Evolutionary conservation across 2,888 invertebrate species (phyloP).

Genomic region (Choreutis nemorana): DNA sequence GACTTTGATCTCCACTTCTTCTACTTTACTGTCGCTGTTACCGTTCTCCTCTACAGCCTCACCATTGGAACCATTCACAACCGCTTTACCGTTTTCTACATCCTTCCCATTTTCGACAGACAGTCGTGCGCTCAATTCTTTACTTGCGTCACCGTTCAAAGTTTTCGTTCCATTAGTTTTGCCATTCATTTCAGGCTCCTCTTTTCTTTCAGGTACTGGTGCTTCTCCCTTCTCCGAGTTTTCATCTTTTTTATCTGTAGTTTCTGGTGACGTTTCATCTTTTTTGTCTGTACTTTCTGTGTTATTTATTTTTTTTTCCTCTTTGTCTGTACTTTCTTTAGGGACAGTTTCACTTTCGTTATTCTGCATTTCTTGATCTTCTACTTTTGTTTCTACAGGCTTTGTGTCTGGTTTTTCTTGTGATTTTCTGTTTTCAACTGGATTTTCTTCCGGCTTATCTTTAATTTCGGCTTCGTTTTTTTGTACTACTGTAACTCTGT

Average conservation of each 20-base stretch:
- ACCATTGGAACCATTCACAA: constrained; percentile 20
- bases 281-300: too few species aligned
- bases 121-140: constrained; percentile 38
- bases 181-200: constrained; percentile 41
- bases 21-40: constrained; percentile 38
- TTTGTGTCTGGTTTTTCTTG: constrained; percentile 7
- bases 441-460: constrained; percentile 6
- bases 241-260: constrained; percentile 3
- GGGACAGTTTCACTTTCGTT: constrained; percentile 15
- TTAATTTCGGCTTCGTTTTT: constrained; percentile 1
- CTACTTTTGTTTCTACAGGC: constrained; percentile 8
- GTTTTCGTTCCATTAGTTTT: too few species aligned
- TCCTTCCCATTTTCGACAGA: constrained; percentile 43
- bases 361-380: constrained; percentile 13
- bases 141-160: constrained; percentile 36
- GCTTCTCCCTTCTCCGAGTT: constrained; percentile 3
- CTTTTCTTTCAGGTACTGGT: constrained; percentile 14
- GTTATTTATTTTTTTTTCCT: too few species aligned
- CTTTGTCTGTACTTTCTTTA: constrained; percentile 8
- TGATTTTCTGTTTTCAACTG: constrained; percentile 5
- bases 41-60: constrained; percentile 28
- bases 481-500: constrained; percentile 1
- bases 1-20: constrained; percentile 60
- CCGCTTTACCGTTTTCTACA: constrained; percentile 29
- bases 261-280: neutral